These are phyloP conservation scores for Collichthys lucidus DNA, from an alignment of 2,113 vertebrate species.

Conservation along the genomic window DNA sequence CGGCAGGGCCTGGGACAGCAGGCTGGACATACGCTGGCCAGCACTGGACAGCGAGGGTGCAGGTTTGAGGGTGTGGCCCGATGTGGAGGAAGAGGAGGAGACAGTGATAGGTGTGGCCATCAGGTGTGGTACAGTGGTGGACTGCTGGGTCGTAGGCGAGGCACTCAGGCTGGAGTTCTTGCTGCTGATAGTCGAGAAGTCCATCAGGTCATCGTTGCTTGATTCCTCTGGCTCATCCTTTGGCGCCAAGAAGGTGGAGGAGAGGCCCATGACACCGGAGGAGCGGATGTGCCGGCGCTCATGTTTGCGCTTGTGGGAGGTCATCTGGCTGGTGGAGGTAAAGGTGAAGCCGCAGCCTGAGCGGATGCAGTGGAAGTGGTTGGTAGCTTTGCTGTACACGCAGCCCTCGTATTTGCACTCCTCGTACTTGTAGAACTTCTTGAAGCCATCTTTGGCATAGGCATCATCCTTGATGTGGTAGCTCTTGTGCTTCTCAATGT, in stretches of 20 bases:
- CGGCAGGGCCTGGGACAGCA: slow-evolving; percentile 93
- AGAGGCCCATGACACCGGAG: slow-evolving; percentile 89
- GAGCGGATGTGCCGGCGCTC: slow-evolving; percentile 96
- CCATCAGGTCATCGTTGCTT: slow-evolving; percentile 97
- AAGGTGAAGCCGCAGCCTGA: slow-evolving; percentile 99
- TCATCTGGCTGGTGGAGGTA: slow-evolving; percentile 99
- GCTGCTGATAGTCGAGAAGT: slow-evolving; percentile 97
- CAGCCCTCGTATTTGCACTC: slow-evolving; percentile 99
- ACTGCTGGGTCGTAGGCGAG: slow-evolving; percentile 97
- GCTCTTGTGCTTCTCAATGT: slow-evolving; percentile 99
- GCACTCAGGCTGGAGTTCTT: slow-evolving; percentile 99
- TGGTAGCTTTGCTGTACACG: slow-evolving; percentile 99
- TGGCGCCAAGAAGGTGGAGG: slow-evolving; percentile 87
- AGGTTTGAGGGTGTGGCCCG: slow-evolving; percentile 84
- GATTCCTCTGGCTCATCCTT: slow-evolving; percentile 98
- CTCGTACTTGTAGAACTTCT: slow-evolving; percentile 99
- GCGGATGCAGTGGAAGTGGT: slow-evolving; percentile 99
- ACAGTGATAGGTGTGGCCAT: slow-evolving; percentile 83
- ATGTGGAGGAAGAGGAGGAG: slow-evolving; percentile 82
- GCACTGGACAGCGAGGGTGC: slow-evolving; percentile 82
- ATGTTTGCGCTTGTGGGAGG: slow-evolving; percentile 98
- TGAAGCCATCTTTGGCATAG: slow-evolving; percentile 99
- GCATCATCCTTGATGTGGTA: slow-evolving; percentile 99
- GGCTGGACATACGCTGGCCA: slow-evolving; percentile 89
- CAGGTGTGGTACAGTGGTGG: slow-evolving; percentile 87